Evolutionary conservation across 2,888 invertebrate species (phyloP).

Genomic region (Melanargia galathea): DNA sequence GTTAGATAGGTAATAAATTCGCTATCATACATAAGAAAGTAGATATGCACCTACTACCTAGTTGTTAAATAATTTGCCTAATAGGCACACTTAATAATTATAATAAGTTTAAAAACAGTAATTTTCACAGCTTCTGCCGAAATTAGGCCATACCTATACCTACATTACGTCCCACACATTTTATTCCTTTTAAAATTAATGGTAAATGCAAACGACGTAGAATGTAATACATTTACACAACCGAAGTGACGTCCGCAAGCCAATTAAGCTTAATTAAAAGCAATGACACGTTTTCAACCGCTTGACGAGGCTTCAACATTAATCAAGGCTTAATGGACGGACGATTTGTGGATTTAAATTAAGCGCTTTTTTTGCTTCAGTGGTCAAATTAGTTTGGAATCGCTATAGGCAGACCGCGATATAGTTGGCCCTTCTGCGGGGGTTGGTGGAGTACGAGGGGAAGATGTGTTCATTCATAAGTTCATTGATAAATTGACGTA

Average conservation of each 20-base stretch:
- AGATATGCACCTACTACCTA: too few species aligned
- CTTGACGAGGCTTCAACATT: conserved; percentile 14
- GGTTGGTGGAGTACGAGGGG: too few species aligned
- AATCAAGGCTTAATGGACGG: conserved; percentile 13
- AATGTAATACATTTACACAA: conserved; percentile 8
- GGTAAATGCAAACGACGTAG: neutral
- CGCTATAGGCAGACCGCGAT: too few species aligned
- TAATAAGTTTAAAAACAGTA: too few species aligned
- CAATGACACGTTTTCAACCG: conserved; percentile 20
- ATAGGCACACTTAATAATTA: too few species aligned
- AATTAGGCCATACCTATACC: neutral
- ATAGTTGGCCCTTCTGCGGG: too few species aligned
- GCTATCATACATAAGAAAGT: too few species aligned
- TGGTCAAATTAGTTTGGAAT: neutral
- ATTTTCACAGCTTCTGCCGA: too few species aligned
- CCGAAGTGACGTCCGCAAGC: conserved; percentile 12
- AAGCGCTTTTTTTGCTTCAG: neutral
- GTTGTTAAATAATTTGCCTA: too few species aligned
- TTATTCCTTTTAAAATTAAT: neutral
- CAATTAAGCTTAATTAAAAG: conserved; percentile 19
- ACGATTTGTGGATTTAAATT: conserved; percentile 16
- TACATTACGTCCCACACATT: neutral
- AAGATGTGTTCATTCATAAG: too few species aligned
- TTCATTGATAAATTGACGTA: too few species aligned
- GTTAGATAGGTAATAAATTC: too few species aligned